A percentile compares a stretch with the other conserved stretches of the same genome.
These are phyloP conservation scores for Carassius gibelio DNA, from an alignment of 2,113 vertebrate genomes.

Conservation along the genomic window DNA sequence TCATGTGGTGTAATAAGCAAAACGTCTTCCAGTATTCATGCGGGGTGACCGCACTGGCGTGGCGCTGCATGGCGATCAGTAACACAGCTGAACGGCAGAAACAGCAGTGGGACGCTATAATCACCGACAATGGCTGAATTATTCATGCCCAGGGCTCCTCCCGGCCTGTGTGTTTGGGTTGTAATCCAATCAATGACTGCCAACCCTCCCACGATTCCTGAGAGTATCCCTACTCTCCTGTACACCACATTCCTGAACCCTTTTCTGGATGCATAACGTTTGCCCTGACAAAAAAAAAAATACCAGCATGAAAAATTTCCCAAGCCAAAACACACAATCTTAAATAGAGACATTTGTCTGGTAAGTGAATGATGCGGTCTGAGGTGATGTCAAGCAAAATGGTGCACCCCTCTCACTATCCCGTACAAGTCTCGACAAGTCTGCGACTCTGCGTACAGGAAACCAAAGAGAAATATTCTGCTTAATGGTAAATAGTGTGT, in stretches of 20 bases:
- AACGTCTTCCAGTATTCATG: slow-evolving; percentile 7
- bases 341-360: not conserved
- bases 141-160: slow-evolving; percentile 34
- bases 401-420: not conserved
- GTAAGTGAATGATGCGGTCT: slow-evolving; percentile 20
- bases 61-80: slow-evolving; percentile 17
- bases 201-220: slow-evolving; percentile 27
- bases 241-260: not conserved
- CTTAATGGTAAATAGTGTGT: not conserved
- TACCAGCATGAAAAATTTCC: not conserved
- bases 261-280: not conserved
- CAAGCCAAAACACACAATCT: slow-evolving; percentile 28
- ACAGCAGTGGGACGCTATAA: slow-evolving; percentile 23
- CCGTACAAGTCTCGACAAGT: slow-evolving; percentile 15
- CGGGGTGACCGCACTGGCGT: not conserved
- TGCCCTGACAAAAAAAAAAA: slow-evolving; percentile 7
- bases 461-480: not conserved
- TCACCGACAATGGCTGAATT: slow-evolving; percentile 40
- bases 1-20: not conserved
- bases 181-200: slow-evolving; percentile 22
- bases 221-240: slow-evolving; percentile 18
- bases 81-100: slow-evolving; percentile 12
- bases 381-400: not conserved
- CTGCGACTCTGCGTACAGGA: not conserved
- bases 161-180: slow-evolving; percentile 9